Percentiles rank a stretch among this genome's conserved stretches.
phyloP scores from a whole-genome alignment of 2,113 vertebrate genomes.

The Zosterops borbonicus region DNA sequence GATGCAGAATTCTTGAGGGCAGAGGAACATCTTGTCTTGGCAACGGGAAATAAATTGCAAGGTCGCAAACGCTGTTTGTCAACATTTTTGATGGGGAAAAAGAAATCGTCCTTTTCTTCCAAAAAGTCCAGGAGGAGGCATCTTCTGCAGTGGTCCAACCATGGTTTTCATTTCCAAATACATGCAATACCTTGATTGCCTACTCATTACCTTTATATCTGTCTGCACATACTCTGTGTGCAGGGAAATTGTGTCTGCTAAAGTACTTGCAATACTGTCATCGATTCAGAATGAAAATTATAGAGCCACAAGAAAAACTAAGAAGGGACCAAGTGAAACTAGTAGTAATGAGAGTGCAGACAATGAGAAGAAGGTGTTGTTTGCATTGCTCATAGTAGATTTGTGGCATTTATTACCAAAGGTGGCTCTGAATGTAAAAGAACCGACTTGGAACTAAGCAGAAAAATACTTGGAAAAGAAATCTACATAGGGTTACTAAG shows the following conservation, averaged over 20 bases:
- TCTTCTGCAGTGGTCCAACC: background rate
- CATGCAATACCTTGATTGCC: background rate
- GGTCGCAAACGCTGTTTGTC: background rate
- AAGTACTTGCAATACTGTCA: background rate
- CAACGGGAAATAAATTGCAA: background rate
- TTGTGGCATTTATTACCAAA: background rate
- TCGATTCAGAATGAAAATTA: fast-evolving
- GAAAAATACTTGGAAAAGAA: background rate
- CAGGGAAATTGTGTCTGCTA: background rate
- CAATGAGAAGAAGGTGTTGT: background rate
- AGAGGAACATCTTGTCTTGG: background rate
- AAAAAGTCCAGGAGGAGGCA: background rate
- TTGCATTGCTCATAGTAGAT: background rate
- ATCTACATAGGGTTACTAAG: background rate
- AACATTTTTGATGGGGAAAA: background rate
- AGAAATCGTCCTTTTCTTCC: fast-evolving
- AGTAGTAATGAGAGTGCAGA: background rate
- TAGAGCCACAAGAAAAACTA: background rate
- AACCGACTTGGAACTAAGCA: background rate
- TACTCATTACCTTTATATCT: background rate
- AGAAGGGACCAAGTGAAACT: background rate
- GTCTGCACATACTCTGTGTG: background rate
- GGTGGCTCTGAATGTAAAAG: background rate
- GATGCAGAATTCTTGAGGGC: background rate
- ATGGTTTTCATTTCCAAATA: background rate